These are phyloP conservation scores for Riptortus pedestris DNA, from an alignment of 1,140 invertebrate genomes.

Conservation along the genomic window DNA sequence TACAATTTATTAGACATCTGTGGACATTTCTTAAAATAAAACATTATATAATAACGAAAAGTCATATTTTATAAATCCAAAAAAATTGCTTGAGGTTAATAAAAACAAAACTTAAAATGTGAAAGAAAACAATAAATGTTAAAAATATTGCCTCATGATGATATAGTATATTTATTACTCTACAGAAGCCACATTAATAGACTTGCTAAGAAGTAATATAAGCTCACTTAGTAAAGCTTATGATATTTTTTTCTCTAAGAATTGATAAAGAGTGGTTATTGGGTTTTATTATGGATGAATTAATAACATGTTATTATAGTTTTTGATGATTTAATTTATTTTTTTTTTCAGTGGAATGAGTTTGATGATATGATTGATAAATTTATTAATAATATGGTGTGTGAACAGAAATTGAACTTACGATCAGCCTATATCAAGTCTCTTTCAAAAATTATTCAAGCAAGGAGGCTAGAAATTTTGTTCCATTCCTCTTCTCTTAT, in stretches of 20 bases:
- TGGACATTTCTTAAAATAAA: too few relatives aligned
- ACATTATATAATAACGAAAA: too few relatives aligned
- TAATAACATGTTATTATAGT: background rate
- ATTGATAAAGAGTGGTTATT: background rate
- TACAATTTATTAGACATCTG: too few relatives aligned
- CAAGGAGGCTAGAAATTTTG: background rate
- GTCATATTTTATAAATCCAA: too few relatives aligned
- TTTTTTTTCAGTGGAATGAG: conserved; percentile 12
- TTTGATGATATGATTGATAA: conserved; percentile 19
- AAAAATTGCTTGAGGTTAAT: too few relatives aligned
- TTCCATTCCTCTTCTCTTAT: background rate
- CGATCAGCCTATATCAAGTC: background rate
- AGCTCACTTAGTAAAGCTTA: too few relatives aligned
- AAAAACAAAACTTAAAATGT: too few relatives aligned
- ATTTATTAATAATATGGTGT: conserved; percentile 17
- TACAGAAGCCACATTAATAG: too few relatives aligned
- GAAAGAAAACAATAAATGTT: too few relatives aligned
- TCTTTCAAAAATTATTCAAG: background rate
- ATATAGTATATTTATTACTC: too few relatives aligned
- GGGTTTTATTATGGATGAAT: background rate
- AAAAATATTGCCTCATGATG: too few relatives aligned
- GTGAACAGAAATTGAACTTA: conserved; percentile 11
- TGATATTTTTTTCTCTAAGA: background rate
- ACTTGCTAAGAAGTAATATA: too few relatives aligned
- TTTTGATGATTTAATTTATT: background rate